These are phyloP conservation scores for Gadus macrocephalus DNA, from an alignment of 2,113 vertebrate genomes.

Conservation along the genomic window DNA sequence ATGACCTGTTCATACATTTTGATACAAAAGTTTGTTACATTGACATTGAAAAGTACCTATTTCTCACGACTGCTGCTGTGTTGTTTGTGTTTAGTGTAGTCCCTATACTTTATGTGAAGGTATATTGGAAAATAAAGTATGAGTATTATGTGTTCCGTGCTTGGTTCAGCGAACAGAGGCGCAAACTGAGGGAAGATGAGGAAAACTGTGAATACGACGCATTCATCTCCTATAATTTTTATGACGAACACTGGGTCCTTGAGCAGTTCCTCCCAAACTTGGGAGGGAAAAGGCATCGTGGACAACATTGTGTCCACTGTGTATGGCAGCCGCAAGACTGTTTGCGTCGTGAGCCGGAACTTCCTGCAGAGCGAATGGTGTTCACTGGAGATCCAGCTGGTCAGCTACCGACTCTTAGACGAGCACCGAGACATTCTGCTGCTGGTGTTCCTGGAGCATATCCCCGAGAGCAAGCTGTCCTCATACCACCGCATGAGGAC, in stretches of 20 bases:
- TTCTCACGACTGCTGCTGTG: constrained; percentile 56
- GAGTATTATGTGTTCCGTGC: constrained; percentile 76
- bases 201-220: constrained; percentile 77
- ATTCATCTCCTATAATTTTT: constrained; percentile 84
- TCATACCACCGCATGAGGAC: constrained; percentile 82
- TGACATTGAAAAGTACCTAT: constrained; percentile 70
- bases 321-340: constrained; percentile 80
- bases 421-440: constrained; percentile 82
- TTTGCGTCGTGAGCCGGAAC: constrained; percentile 80
- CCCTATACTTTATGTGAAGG: constrained; percentile 71
- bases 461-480: constrained; percentile 74
- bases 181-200: constrained; percentile 70
- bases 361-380: constrained; percentile 83
- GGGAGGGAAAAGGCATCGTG: constrained; percentile 64
- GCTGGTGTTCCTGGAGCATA: constrained; percentile 78
- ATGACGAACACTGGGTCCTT: constrained; percentile 80
- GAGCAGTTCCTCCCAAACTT: constrained; percentile 74
- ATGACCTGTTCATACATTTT: constrained; percentile 68
- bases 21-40: constrained; percentile 74
- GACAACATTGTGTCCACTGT: constrained; percentile 85
- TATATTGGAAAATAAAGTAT: constrained; percentile 79
- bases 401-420: constrained; percentile 83
- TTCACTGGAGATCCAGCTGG: constrained; percentile 82
- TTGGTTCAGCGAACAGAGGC: constrained; percentile 76
- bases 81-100: constrained; percentile 66